These are phyloP conservation scores for Aphaenogaster ashmeadi DNA, from an alignment of 1,140 invertebrate genomes.

Conservation along the genomic window DNA sequence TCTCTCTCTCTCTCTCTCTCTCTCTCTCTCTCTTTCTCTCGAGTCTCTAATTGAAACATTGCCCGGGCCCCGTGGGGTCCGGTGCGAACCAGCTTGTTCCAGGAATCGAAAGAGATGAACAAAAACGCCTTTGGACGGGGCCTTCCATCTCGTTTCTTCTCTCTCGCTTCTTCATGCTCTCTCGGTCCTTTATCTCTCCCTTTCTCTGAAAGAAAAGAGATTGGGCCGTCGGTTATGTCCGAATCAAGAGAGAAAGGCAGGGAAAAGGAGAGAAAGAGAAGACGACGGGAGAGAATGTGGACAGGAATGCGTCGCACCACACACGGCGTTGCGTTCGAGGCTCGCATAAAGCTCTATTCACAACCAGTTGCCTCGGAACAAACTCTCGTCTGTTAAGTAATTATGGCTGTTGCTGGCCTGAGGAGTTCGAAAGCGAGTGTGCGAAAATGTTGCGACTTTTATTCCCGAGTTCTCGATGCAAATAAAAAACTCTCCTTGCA, in stretches of 20 bases:
- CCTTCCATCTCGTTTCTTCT: not conserved
- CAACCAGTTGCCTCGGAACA: conserved; percentile 48
- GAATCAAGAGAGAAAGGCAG: conserved; percentile 67
- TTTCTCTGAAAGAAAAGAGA: conserved; percentile 62
- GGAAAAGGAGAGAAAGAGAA: conserved; percentile 68
- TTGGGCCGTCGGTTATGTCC: conserved; percentile 71
- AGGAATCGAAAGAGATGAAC: conserved; percentile 74
- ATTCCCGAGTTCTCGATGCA: not conserved
- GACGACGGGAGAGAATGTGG: conserved; percentile 69
- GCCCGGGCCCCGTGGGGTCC: conserved; percentile 73
- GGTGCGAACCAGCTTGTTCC: conserved; percentile 74
- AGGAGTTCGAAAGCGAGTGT: not conserved
- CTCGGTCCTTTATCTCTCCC: conserved; percentile 12
- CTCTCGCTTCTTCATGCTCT: conserved; percentile 4
- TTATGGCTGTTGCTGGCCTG: conserved; percentile 1
- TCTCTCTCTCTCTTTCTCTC: conserved; percentile 9
- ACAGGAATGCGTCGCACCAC: conserved; percentile 78
- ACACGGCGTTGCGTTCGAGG: conserved; percentile 69
- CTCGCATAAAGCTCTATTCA: conserved; percentile 75
- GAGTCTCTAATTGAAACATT: conserved; percentile 78
- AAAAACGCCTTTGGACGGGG: conserved; percentile 62
- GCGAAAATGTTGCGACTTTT: conserved; percentile 22
- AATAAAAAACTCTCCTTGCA: not conserved
- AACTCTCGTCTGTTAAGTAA: conserved; percentile 30
- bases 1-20: not conserved